Percentiles rank a stretch among this genome's conserved stretches.
Conservation (phyloP, 1,140 invertebrate species). For the Branchinecta lynchi region DNA sequence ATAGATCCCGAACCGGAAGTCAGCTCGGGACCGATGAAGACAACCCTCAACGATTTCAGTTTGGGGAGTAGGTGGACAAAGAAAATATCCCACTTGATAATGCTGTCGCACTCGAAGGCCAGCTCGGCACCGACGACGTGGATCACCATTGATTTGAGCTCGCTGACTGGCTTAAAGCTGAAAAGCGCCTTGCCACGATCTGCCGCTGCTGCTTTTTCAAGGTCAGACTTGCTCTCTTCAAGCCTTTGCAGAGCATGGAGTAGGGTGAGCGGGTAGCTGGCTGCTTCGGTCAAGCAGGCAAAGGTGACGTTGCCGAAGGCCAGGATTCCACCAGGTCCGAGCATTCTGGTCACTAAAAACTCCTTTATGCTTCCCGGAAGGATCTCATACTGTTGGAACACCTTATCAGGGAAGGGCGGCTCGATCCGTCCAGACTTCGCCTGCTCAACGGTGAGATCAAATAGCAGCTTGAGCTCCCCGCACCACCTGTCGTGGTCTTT, state of each 20-base stretch:
- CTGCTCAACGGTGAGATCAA: constrained; percentile 29
- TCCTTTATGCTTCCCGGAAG: constrained; percentile 30
- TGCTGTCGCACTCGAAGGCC: constrained; percentile 44
- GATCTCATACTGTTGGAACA: constrained; percentile 33
- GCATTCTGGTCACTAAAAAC: constrained; percentile 20
- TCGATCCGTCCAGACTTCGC: constrained; percentile 28
- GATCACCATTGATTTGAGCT: constrained; percentile 26
- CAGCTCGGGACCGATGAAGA: constrained; percentile 46
- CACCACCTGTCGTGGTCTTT: constrained; percentile 31
- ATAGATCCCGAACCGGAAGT: constrained; percentile 33
- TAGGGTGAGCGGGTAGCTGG: constrained; percentile 44
- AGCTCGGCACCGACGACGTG: constrained; percentile 49
- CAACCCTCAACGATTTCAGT: constrained; percentile 33
- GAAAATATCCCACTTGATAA: constrained; percentile 51
- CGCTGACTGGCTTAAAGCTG: neutral
- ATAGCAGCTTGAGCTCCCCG: constrained; percentile 29
- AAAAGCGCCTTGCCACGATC: constrained; percentile 28
- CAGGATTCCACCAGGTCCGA: constrained; percentile 28
- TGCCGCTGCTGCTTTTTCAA: too few relatives aligned
- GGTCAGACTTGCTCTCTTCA: constrained; percentile 1
- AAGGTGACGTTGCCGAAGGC: constrained; percentile 43
- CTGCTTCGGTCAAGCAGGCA: constrained; percentile 43
- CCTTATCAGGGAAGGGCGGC: constrained; percentile 32
- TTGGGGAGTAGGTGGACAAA: constrained; percentile 44
- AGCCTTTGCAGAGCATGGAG: constrained; percentile 39